Percentiles rank a stretch among this genome's conserved stretches.
phyloP scores from a whole-genome alignment of 2,888 invertebrate species.

The Cerastis rubricosa region DNA sequence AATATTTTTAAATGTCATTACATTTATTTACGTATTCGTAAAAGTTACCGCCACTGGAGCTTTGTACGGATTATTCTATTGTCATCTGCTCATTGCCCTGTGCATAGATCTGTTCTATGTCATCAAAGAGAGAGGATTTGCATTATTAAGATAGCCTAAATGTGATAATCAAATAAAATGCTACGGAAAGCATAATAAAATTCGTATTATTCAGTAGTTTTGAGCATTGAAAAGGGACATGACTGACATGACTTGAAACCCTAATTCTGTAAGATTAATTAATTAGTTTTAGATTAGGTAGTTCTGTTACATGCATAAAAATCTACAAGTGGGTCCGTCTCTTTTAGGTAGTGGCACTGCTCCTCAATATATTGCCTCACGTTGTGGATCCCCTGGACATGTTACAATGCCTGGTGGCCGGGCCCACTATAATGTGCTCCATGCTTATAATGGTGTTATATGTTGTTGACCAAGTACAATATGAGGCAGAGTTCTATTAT shows the following conservation, averaged over 20 bases:
- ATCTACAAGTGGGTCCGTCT: constrained; percentile 72
- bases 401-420: constrained; percentile 82
- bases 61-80: constrained; percentile 82
- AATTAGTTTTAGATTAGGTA: constrained; percentile 33
- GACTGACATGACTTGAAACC: constrained; percentile 21
- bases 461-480: constrained; percentile 85
- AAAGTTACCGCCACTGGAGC: constrained; percentile 66
- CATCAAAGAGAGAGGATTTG: constrained; percentile 80
- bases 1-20: constrained; percentile 73
- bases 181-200: constrained; percentile 65
- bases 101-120: constrained; percentile 82
- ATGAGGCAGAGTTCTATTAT: constrained; percentile 85
- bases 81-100: constrained; percentile 81
- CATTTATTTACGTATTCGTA: constrained; percentile 71
- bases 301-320: constrained; percentile 45
- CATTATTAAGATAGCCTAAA: constrained; percentile 64
- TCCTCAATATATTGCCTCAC: constrained; percentile 85
- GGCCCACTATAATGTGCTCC: constrained; percentile 86
- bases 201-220: constrained; percentile 78
- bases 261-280: too few relatives aligned
- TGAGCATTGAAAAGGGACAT: constrained; percentile 26
- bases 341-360: constrained; percentile 88
- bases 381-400: constrained; percentile 83
- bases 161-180: constrained; percentile 72
- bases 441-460: constrained; percentile 83